phyloP scores from a whole-genome alignment of 2,888 invertebrate species.

The Cheilosia pagana region DNA sequence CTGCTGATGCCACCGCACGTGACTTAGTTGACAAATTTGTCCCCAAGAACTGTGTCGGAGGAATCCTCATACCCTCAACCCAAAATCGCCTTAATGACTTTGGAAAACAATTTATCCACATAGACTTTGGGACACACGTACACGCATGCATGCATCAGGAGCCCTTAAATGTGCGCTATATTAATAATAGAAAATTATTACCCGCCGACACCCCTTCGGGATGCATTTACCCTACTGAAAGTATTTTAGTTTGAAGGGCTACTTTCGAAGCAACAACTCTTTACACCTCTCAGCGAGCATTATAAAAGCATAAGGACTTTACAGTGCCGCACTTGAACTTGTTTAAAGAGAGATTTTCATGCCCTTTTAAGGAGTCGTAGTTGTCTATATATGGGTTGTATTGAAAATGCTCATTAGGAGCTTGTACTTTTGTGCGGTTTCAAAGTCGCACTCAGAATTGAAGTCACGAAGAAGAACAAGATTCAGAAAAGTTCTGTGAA shows the following conservation, averaged over 20 bases:
- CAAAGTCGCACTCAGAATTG: no score
- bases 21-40: conserved; percentile 73
- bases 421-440: no score
- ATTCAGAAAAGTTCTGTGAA: no score
- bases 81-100: conserved; percentile 70
- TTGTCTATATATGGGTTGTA: no score
- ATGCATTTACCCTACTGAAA: conserved; percentile 15
- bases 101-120: conserved; percentile 70
- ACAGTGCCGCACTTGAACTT: no score
- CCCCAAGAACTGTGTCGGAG: conserved; percentile 60
- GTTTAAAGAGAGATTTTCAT: no score
- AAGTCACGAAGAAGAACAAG: no score
- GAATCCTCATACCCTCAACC: conserved; percentile 50
- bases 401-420: no score
- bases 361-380: no score
- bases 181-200: conserved; percentile 55
- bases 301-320: no score
- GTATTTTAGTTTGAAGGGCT: conserved; percentile 18
- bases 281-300: not conserved
- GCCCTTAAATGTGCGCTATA: conserved; percentile 26
- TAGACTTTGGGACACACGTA: conserved; percentile 36
- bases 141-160: conserved; percentile 10
- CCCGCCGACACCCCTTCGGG: conserved; percentile 23
- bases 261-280: conserved; percentile 4
- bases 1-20: conserved; percentile 61